A percentile compares a stretch with the other conserved stretches of the same genome.
Evolutionary conservation across 2,113 vertebrate species (phyloP).

Genomic region (Petroica traversi): DNA sequence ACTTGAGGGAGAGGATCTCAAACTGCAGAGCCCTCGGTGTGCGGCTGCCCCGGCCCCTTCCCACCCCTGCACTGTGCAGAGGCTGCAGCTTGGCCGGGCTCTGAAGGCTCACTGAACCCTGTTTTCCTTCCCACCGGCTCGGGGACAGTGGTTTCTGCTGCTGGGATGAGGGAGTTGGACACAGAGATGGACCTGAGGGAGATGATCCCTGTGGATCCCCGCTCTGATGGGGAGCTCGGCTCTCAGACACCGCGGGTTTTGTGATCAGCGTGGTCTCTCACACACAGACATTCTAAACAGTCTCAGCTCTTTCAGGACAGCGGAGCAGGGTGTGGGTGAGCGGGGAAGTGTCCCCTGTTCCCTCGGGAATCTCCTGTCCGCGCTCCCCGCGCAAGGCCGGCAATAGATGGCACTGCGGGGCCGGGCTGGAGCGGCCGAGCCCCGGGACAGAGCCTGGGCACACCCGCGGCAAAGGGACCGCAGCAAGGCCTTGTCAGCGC

Average conservation of each 20-base stretch:
- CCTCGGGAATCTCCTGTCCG: neutral
- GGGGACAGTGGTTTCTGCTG: neutral
- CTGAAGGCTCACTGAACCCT: accelerated
- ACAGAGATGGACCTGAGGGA: neutral
- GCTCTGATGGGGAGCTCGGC: neutral
- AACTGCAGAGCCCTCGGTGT: neutral
- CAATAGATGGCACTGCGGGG: constrained; percentile 60
- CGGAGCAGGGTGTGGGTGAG: accelerated
- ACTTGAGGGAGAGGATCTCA: neutral
- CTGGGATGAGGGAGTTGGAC: neutral
- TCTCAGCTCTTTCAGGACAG: neutral
- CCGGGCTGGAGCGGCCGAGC: neutral
- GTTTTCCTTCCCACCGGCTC: neutral
- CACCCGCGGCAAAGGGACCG: neutral
- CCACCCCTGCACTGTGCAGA: accelerated
- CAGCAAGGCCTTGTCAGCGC: neutral
- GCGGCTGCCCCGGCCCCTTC: neutral
- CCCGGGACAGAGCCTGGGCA: accelerated
- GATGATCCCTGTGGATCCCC: neutral
- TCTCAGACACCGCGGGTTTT: accelerated
- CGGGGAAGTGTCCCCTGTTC: neutral
- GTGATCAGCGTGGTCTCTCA: neutral
- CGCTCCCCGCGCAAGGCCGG: neutral
- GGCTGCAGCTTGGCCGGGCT: accelerated
- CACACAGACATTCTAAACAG: neutral